Base-by-base conservation (phyloP, 2,888 invertebrate genomes). In the Monochamus alternatus region DNA sequence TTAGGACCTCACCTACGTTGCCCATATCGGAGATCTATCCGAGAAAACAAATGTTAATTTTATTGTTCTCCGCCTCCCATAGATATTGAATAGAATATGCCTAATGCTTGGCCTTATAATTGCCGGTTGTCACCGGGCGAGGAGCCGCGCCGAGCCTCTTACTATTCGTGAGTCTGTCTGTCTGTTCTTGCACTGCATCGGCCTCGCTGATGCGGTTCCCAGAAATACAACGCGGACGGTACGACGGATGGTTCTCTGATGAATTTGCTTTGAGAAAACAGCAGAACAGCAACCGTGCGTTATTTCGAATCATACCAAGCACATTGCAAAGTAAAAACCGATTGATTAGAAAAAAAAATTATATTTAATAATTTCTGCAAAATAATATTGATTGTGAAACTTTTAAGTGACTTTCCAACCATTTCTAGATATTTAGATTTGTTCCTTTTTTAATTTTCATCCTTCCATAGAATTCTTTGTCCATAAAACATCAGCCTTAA, bases 41-140 rank as follows among this genome's bases (percentile, higher is more conserved):
- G 59, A 44, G 70, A 51, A 70, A 70, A 70, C 70, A 70, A 70
- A 70, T 62, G 62, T 70, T 62, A 70, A 62, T 51, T 60, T 69
- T 47, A 69, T 69, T 65, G 69, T 80, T 76, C 78, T 80, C 84
- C 84, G 84, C 84, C 81, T 81, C 78, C 78, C 80, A 74, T 64
- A 78, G 78, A 84, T 84, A 80, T 78, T 81, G 85, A 80, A 80
- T 81, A 74, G 81, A 78, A 80, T 79, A 81, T 80, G 80, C 81
- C 84, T 84, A 86, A 85, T 85, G 85, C 84, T 84, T 83, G 85
- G 81, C 77, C 78, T 80, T 82, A 84, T 87, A 87, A 87, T 87
- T 87, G 85, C 87, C 75, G 87, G 86, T 87, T 87, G 87, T 87
- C 87, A 87, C 86, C 85, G 85, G 84, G 66, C 84, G 84, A 86